Evolutionary conservation across 2,888 invertebrate species (phyloP).

Genomic region (Calephelis perditalis): DNA sequence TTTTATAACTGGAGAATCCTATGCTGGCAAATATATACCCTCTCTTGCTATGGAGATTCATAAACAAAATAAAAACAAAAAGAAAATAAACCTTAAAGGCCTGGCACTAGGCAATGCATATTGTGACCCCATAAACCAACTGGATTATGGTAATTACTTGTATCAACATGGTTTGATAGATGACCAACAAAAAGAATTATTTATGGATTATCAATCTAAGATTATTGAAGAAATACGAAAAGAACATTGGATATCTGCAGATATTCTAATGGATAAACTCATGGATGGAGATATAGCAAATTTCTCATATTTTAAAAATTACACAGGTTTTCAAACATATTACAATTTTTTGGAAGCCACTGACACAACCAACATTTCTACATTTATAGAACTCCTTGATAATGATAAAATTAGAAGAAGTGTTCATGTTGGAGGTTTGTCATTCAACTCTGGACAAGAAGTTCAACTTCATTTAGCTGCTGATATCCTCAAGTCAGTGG

Average conservation of each 20-base stretch:
- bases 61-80: conserved; percentile 45
- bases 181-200: conserved; percentile 70
- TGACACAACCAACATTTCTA: conserved; percentile 59
- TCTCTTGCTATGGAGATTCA: conserved; percentile 74
- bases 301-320: conserved; percentile 76
- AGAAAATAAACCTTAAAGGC: conserved; percentile 72
- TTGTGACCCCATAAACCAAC: conserved; percentile 69
- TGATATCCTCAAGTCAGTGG: conserved; percentile 80
- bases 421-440: conserved; percentile 80
- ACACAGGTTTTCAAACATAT: conserved; percentile 86
- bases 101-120: conserved; percentile 74
- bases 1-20: conserved; percentile 80
- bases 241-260: conserved; percentile 81
- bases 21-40: conserved; percentile 77
- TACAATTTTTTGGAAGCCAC: conserved; percentile 82
- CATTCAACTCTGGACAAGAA: conserved; percentile 61
- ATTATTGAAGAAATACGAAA: conserved; percentile 77
- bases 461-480: conserved; percentile 72
- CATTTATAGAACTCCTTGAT: conserved; percentile 48
- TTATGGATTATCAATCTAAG: conserved; percentile 78
- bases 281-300: conserved; percentile 64
- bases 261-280: conserved; percentile 82
- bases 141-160: conserved; percentile 70
- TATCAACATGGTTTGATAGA: conserved; percentile 76
- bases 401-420: conserved; percentile 62